Conservation (phyloP, 2,888 invertebrate genomes). For the Meandrusa payeni region DNA sequence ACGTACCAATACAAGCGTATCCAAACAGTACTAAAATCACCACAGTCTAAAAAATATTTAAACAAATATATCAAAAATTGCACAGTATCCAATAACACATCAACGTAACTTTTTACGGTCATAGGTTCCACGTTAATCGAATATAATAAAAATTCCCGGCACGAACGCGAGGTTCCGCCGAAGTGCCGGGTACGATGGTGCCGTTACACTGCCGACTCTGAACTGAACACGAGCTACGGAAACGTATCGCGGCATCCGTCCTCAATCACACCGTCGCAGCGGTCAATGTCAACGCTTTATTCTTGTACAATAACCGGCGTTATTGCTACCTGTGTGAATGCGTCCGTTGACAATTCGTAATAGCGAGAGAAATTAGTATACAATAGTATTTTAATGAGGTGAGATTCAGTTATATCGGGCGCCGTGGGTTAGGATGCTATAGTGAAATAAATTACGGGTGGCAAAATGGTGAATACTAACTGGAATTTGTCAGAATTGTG, state of each 20-base stretch:
- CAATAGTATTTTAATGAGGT: too few species aligned
- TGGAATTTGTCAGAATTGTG: too few species aligned
- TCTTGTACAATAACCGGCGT: background rate
- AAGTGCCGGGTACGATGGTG: conserved; percentile 11
- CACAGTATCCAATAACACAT: conserved; percentile 5
- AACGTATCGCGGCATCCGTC: conserved; percentile 7
- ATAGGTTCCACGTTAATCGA: too few species aligned
- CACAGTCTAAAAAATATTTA: conserved; percentile 2
- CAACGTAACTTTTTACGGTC: conserved; percentile 10
- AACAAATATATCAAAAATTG: too few species aligned
- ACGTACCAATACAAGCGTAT: conserved; percentile 9
- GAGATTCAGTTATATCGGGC: too few species aligned
- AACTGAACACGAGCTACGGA: conserved; percentile 16
- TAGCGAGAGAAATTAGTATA: too few species aligned
- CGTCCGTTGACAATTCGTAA: too few species aligned
- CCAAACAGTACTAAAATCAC: background rate
- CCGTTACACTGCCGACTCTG: conserved; percentile 18
- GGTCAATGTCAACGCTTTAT: conserved; percentile 19
- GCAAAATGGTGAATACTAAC: too few species aligned
- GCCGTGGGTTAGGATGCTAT: too few species aligned
- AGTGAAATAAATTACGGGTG: too few species aligned
- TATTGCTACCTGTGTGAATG: conserved; percentile 9
- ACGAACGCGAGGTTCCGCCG: background rate
- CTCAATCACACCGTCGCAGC: conserved; percentile 17
- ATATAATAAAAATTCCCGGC: too few species aligned